Conservation (phyloP, 1,140 invertebrate species). For the Lasioglossum albipes region DNA sequence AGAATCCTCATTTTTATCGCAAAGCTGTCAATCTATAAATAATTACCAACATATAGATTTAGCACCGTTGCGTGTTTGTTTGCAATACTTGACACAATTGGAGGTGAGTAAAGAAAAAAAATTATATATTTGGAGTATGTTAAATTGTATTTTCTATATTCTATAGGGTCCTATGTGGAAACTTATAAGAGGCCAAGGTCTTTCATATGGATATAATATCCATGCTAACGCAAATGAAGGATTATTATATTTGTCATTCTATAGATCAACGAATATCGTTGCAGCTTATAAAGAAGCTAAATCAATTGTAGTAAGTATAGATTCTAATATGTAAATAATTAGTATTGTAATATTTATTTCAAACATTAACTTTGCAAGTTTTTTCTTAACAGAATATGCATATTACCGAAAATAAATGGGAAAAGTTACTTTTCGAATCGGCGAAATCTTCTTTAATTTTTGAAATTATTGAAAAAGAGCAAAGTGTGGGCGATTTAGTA, state of each 20-base stretch:
- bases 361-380: constrained; percentile 1
- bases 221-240: constrained; percentile 84
- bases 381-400: constrained; percentile 83
- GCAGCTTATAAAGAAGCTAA: constrained; percentile 89
- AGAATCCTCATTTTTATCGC: constrained; percentile 89
- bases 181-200: constrained; percentile 89
- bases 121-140: background rate
- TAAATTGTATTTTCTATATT: constrained; percentile 66
- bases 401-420: constrained; percentile 84
- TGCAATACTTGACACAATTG: constrained; percentile 92
- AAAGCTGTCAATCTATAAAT: constrained; percentile 84
- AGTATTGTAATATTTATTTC: constrained; percentile 8
- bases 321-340: background rate
- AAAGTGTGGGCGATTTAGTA: constrained; percentile 87
- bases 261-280: constrained; percentile 87
- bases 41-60: constrained; percentile 85
- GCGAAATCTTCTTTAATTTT: constrained; percentile 92
- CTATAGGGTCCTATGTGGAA: constrained; percentile 92
- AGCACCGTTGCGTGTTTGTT: constrained; percentile 87
- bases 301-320: constrained; percentile 85
- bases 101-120: constrained; percentile 82
- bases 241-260: constrained; percentile 86
- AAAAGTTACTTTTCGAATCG: constrained; percentile 87
- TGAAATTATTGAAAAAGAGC: constrained; percentile 90
- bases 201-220: constrained; percentile 90